Conservation (phyloP, 2,888 invertebrate genomes). For the Dicranocentrus wangi region DNA sequence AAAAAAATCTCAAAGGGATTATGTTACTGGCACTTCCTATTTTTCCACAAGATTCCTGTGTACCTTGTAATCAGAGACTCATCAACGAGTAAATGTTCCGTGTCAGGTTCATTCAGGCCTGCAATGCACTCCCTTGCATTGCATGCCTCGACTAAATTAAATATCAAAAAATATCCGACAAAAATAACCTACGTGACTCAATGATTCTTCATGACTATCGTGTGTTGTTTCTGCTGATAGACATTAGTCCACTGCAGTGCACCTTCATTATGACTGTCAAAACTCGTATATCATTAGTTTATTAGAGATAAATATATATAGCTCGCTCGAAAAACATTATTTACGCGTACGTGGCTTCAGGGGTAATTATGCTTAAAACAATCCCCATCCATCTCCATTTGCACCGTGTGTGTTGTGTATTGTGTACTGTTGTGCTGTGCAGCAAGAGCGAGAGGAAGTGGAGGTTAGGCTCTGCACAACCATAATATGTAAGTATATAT, state of each 20-base stretch:
- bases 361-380: slow-evolving; percentile 16
- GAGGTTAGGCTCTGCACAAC: no score
- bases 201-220: no score
- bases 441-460: slow-evolving; percentile 1
- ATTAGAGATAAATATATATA: not conserved
- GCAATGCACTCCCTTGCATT: no score
- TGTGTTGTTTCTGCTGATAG: not conserved
- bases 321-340: slow-evolving; percentile 22
- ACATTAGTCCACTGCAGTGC: slow-evolving; percentile 3
- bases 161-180: no score
- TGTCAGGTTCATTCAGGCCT: slow-evolving; percentile 17
- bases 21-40: no score
- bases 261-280: slow-evolving; percentile 8
- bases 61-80: slow-evolving; percentile 13
- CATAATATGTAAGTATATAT: no score
- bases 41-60: no score
- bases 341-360: slow-evolving; percentile 1
- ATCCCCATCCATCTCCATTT: slow-evolving; percentile 10
- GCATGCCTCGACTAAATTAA: no score
- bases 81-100: slow-evolving; percentile 27
- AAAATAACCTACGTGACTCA: no score
- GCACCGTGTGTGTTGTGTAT: no score
- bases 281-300: not conserved
- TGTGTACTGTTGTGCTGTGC: no score
- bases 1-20: no score